phyloP scores from a whole-genome alignment of 2,113 vertebrate genomes.

The Pteropus alecto region DNA sequence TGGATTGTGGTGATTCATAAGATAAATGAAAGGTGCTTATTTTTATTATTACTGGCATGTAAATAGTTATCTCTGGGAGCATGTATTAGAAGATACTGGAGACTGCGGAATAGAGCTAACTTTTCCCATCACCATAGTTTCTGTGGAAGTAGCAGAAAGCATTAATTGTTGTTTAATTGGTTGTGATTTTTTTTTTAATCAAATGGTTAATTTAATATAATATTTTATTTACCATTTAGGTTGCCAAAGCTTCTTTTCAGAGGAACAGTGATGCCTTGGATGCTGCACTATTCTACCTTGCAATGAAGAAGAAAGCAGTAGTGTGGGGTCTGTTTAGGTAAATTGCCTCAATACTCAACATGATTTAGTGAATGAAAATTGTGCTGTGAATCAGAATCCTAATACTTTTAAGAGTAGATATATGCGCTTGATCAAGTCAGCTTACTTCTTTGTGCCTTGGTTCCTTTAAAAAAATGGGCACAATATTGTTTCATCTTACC shows the following conservation, averaged over 20 bases:
- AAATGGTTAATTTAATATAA: conserved; percentile 40
- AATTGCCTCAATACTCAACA: background rate
- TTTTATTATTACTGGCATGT: background rate
- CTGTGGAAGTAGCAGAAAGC: background rate
- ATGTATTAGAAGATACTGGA: background rate
- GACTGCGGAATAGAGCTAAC: background rate
- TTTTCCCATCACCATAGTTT: background rate
- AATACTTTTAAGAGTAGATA: background rate
- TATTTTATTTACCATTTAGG: conserved; percentile 76
- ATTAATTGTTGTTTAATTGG: background rate
- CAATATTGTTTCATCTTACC: background rate
- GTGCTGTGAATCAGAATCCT: background rate
- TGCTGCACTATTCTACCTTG: conserved; percentile 96
- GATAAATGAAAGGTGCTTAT: background rate
- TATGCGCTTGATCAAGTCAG: background rate
- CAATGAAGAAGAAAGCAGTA: conserved; percentile 99
- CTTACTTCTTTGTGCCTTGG: background rate
- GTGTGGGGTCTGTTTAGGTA: conserved; percentile 98
- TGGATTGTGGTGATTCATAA: background rate
- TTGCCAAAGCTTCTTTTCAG: conserved; percentile 97
- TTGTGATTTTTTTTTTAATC: background rate
- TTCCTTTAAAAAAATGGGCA: background rate
- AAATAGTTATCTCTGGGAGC: background rate
- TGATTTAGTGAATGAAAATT: background rate
- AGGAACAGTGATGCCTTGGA: conserved; percentile 96